A percentile compares a stretch with the other conserved stretches of the same genome.
These are phyloP conservation scores for Leptinotarsa undecemlineata DNA, from an alignment of 1,140 invertebrate genomes.

Conservation along the genomic window DNA sequence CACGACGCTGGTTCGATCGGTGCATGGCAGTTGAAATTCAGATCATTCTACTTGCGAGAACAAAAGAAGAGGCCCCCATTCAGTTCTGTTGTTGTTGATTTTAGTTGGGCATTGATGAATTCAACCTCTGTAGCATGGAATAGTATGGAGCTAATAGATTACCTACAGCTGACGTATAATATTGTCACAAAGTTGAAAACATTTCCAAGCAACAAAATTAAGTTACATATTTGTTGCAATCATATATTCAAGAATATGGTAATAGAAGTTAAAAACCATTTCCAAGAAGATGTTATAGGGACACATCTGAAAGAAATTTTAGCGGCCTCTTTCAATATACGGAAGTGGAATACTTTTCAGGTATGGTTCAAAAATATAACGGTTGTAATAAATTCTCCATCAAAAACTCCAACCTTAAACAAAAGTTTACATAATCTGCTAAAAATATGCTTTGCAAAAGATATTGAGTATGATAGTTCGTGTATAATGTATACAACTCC, in stretches of 20 bases:
- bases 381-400: not conserved
- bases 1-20: constrained; percentile 14
- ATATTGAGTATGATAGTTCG: not conserved
- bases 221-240: not conserved
- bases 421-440: not conserved
- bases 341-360: not conserved
- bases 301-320: not conserved
- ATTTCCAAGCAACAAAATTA: not conserved
- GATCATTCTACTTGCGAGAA: constrained; percentile 1
- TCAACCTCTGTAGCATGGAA: not conserved
- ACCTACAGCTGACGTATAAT: not conserved
- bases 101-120: constrained; percentile 9
- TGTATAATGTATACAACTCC: not conserved
- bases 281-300: not conserved
- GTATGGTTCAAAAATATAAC: not conserved
- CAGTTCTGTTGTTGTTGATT: constrained; percentile 15
- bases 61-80: constrained; percentile 19
- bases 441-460: not conserved
- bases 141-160: not conserved
- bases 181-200: not conserved
- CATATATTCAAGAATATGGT: not conserved
- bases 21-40: not conserved
- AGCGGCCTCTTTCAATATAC: not conserved
- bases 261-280: not conserved
- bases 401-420: not conserved